These are phyloP conservation scores for Xerus rutilus DNA, from an alignment of 2,797 vertebrate species.

Conservation along the genomic window DNA sequence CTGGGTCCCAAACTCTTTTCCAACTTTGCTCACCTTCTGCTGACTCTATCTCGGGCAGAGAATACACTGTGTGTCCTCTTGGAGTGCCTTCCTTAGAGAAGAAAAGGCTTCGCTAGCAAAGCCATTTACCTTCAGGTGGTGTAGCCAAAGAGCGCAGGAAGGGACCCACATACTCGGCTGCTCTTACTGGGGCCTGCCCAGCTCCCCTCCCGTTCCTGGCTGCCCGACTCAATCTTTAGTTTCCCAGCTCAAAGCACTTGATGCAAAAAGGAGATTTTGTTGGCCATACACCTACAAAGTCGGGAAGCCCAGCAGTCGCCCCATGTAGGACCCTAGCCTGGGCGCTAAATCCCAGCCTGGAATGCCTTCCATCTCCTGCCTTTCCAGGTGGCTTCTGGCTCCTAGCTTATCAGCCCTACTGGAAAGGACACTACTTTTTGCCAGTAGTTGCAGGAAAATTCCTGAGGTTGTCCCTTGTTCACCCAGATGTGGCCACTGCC, in stretches of 20 bases:
- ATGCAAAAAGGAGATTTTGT: not conserved
- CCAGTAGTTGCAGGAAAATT: not conserved
- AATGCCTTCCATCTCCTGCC: not conserved
- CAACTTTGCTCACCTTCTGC: not conserved
- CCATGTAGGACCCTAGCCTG: not conserved
- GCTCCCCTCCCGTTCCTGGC: not conserved
- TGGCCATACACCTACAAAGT: not conserved
- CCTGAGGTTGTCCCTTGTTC: not conserved
- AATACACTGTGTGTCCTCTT: not conserved
- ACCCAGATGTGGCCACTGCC: not conserved
- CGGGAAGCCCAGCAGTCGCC: not conserved
- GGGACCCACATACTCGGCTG: not conserved
- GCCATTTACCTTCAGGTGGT: not conserved
- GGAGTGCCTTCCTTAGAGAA: not conserved
- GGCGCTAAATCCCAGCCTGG: not conserved
- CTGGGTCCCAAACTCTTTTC: not conserved
- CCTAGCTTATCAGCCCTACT: not conserved
- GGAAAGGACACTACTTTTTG: not conserved
- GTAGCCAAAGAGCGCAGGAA: not conserved
- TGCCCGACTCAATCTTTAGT: not conserved
- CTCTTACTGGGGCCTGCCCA: not conserved
- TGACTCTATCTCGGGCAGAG: not conserved
- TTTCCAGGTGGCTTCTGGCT: not conserved
- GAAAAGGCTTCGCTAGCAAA: not conserved
- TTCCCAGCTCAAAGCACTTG: not conserved